phyloP scores from a whole-genome alignment of 2,797 vertebrate genomes.

The Mormyrus hasselquistii region DNA sequence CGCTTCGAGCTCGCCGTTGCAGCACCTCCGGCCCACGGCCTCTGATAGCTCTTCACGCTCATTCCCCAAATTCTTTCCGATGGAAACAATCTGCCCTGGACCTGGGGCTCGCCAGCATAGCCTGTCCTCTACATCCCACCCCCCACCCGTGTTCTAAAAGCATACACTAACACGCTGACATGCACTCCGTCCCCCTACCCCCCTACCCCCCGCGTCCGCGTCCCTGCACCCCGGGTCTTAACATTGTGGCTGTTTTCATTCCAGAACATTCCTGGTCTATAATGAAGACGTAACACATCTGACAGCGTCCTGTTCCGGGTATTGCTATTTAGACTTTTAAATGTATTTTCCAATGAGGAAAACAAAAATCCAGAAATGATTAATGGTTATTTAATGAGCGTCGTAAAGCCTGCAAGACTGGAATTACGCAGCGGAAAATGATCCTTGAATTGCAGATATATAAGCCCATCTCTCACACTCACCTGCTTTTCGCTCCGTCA shows the following conservation, averaged over 20 bases:
- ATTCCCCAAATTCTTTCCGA: slow-evolving; percentile 75
- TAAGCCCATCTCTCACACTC: not conserved
- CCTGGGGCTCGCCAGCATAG: slow-evolving; percentile 63
- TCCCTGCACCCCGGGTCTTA: not conserved
- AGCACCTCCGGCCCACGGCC: slow-evolving; percentile 58
- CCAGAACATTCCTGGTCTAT: slow-evolving; percentile 10
- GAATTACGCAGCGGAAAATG: not conserved
- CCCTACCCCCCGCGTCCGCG: not conserved
- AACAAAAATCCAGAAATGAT: not conserved
- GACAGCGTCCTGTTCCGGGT: not conserved
- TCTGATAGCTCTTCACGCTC: slow-evolving; percentile 68
- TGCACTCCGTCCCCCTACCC: not conserved
- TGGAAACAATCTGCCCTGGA: slow-evolving; percentile 72
- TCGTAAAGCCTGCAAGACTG: not conserved
- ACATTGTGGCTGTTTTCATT: slow-evolving; percentile 26
- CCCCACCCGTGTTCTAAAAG: slow-evolving; percentile 24
- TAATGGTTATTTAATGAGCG: not conserved
- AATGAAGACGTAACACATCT: slow-evolving; percentile 16
- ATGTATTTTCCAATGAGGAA: not conserved
- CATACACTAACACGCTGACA: slow-evolving; percentile 34
- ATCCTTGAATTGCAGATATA: not conserved
- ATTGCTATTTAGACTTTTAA: not conserved
- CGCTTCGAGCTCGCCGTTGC: slow-evolving; percentile 54
- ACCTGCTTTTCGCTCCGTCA: not conserved
- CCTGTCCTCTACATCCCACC: slow-evolving; percentile 47